Evolutionary conservation across 2,888 invertebrate genomes (phyloP).

Genomic region (Philereme transversata): DNA sequence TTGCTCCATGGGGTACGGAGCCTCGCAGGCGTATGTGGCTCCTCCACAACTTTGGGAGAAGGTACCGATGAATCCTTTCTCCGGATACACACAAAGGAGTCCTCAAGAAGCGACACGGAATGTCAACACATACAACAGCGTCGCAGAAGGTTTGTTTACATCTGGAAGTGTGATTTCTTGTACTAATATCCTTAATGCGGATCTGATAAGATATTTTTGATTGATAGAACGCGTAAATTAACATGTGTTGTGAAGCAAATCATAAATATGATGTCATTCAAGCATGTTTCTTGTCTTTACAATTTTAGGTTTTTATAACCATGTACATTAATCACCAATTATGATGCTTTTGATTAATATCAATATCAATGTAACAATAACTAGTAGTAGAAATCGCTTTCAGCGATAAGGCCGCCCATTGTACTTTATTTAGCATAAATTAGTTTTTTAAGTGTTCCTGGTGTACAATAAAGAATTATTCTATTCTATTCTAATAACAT

Average conservation of each 20-base stretch:
- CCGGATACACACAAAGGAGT: constrained; percentile 52
- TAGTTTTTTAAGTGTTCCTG: too few relatives aligned
- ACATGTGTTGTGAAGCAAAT: constrained; percentile 16
- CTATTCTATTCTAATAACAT: too few relatives aligned
- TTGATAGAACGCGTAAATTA: constrained; percentile 1
- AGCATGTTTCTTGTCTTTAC: constrained; percentile 13
- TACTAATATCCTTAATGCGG: constrained; percentile 8
- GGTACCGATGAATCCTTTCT: constrained; percentile 51
- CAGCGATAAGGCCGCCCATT: too few relatives aligned
- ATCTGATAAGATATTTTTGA: constrained; percentile 7
- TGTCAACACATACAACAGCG: constrained; percentile 16
- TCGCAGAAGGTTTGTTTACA: constrained; percentile 59
- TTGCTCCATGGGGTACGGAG: constrained; percentile 61
- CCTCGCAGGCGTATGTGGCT: constrained; percentile 59
- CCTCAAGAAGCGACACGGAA: constrained; percentile 41
- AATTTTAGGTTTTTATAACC: constrained; percentile 2
- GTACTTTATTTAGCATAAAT: too few relatives aligned
- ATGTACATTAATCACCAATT: too few relatives aligned
- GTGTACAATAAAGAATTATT: too few relatives aligned
- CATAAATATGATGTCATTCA: constrained; percentile 33
- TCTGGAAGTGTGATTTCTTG: constrained; percentile 9
- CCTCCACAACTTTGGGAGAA: constrained; percentile 68
- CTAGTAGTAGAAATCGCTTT: too few relatives aligned
- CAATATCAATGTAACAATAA: too few relatives aligned
- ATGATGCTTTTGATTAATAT: neutral